Evolutionary conservation across 2,888 invertebrate genomes (phyloP).

Genomic region (Drosophila mimica): DNA sequence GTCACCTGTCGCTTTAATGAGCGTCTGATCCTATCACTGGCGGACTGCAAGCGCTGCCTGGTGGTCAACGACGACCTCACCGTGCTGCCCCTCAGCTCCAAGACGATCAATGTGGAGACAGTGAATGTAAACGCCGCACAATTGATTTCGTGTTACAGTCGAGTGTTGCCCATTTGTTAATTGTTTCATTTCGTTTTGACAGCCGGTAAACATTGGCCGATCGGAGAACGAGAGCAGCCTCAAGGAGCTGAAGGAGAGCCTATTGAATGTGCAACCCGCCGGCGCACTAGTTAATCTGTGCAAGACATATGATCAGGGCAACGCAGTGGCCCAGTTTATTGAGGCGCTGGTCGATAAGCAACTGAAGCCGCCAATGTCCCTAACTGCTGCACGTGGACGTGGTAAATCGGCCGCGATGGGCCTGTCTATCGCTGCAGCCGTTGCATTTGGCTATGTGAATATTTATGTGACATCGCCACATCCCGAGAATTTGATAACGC

Average conservation of each 20-base stretch:
- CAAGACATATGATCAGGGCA: constrained; percentile 96
- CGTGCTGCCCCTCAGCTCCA: constrained; percentile 96
- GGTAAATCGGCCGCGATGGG: constrained; percentile 99
- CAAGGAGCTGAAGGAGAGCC: constrained; percentile 90
- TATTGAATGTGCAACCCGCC: constrained; percentile 96
- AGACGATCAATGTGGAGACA: constrained; percentile 92
- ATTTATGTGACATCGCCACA: constrained; percentile 99
- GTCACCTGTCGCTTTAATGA: constrained; percentile 98
- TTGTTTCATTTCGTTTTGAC: neutral
- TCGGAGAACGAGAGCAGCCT: constrained; percentile 87
- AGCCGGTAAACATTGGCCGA: constrained; percentile 82
- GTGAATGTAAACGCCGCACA: constrained; percentile 85
- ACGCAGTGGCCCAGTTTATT: constrained; percentile 95
- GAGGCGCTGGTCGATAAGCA: constrained; percentile 97
- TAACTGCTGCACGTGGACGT: constrained; percentile 98
- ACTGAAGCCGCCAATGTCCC: constrained; percentile 93
- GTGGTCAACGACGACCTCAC: constrained; percentile 97
- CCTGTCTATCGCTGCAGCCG: constrained; percentile 94
- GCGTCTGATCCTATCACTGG: constrained; percentile 95
- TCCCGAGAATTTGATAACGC: constrained; percentile 98
- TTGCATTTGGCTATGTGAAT: constrained; percentile 93
- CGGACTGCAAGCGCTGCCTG: constrained; percentile 94
- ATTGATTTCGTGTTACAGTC: neutral
- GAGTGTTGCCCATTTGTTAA: neutral
- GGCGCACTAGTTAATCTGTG: constrained; percentile 95